A percentile compares a stretch with the other conserved stretches of the same genome.
Conservation (phyloP, 2,113 vertebrate genomes). For the Erinaceus europaeus region DNA sequence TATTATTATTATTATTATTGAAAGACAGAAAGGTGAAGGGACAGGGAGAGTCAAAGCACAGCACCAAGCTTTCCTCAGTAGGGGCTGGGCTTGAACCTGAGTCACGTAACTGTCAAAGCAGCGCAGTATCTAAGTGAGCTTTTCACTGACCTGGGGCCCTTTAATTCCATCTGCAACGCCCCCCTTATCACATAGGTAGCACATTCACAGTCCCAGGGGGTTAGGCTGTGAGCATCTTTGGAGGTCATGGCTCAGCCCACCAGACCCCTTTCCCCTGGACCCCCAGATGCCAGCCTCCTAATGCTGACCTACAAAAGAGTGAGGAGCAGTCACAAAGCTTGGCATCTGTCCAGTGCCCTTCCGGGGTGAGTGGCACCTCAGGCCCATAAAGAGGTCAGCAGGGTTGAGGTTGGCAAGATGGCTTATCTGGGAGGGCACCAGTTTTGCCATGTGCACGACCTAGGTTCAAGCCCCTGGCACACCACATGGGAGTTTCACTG, state of each 20-base stretch:
- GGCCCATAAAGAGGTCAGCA: background rate
- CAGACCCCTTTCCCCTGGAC: background rate
- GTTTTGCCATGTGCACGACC: too few relatives aligned
- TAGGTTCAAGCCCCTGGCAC: too few relatives aligned
- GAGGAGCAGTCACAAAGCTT: background rate
- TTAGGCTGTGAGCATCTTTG: rapidly evolving
- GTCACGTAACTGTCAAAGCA: too few relatives aligned
- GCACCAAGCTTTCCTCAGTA: too few relatives aligned
- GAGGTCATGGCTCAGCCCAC: background rate
- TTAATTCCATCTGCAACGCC: background rate
- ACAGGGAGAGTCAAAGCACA: too few relatives aligned
- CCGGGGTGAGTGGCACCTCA: background rate
- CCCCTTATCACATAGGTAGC: background rate
- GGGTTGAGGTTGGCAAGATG: background rate
- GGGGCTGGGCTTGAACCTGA: too few relatives aligned
- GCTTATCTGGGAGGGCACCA: too few relatives aligned
- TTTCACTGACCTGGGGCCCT: background rate
- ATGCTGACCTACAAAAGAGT: background rate
- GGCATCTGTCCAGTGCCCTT: background rate
- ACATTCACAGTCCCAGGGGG: background rate
- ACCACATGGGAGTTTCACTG: too few relatives aligned
- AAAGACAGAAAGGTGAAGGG: too few relatives aligned
- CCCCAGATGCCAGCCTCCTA: background rate
- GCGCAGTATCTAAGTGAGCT: too few relatives aligned
- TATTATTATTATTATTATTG: too few relatives aligned